Base-by-base conservation (phyloP, 2,113 vertebrate genomes). In the Haplotaxodon microlepis region DNA sequence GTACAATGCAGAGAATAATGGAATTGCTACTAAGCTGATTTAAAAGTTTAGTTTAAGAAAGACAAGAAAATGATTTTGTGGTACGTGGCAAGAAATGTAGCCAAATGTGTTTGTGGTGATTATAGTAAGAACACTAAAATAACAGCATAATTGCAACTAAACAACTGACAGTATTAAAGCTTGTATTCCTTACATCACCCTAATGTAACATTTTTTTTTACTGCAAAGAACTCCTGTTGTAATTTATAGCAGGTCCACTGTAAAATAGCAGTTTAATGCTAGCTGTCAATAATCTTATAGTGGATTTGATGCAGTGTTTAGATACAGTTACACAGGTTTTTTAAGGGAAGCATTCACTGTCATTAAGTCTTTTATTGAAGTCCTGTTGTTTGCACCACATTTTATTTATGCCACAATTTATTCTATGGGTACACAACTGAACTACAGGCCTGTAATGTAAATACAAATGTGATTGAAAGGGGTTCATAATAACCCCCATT, bases 391-490 rank as follows among this genome's bases (percentile, higher is more conserved):
- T 53, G 53, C 59, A 66, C 27, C 27, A 86, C 16, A 73, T 29
- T 76, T 40, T 78, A 76, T 76, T 86, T 81, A 69, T 81, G 19
- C 4, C 29, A 31, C 66, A 38, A 86, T 89, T 85, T 80, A 57
- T 57, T 78, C 24, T 66, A 27, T 71, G 54, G 88, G 36, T 90
- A 85, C 11, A 73, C 57, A 80, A 84, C 56, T 54, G 69, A 69
- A 80, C 86, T 84, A 88, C 51, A 83, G 89, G 10, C 63, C 19
- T 63, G 61, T 95, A 93, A 95, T 94, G 93, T 92, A 89, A 91
- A 94, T 93, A 90, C 90, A 93, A 96, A 95, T 95, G 89, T 91
- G 89, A 95, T 88, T 93, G 91, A 95, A 90, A 90, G 86, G 82
- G 89, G 21, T 87, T 90, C 88, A 90, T 94, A 93, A 92, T 92